Conservation (phyloP, 2,888 invertebrate genomes). For the Nephrotoma guestfalica region DNA sequence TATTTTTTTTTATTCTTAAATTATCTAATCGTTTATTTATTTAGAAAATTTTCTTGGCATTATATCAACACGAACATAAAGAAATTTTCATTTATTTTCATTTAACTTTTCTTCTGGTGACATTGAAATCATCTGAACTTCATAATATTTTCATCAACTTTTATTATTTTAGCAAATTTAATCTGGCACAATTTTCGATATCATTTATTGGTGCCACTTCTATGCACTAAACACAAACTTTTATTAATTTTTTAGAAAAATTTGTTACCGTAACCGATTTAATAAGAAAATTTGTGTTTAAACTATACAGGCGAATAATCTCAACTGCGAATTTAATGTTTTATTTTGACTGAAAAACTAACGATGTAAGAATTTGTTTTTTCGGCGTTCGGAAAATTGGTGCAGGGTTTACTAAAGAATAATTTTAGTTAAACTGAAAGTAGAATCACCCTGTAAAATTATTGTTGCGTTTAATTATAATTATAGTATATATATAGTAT, state of each 20-base stretch:
- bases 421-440: not conserved
- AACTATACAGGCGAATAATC: not conserved
- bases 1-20: not conserved
- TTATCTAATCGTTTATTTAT: not conserved
- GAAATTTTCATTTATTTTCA: not conserved
- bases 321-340: not conserved
- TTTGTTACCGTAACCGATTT: not conserved
- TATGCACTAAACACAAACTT: not conserved
- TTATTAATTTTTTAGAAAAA: not conserved
- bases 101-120: not conserved
- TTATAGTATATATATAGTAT: too few relatives aligned
- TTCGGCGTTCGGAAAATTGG: not conserved
- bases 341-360: not conserved
- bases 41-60: not conserved
- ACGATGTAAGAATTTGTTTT: not conserved
- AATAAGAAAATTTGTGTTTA: not conserved
- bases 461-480: too few relatives aligned
- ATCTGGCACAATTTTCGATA: not conserved
- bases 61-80: not conserved
- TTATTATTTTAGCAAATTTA: not conserved
- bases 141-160: not conserved
- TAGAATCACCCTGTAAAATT: too few relatives aligned
- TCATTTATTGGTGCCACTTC: not conserved
- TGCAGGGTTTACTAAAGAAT: not conserved
- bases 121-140: not conserved